phyloP scores from a whole-genome alignment of 2,888 invertebrate species.

The Pristionchus fissidentatus region DNA sequence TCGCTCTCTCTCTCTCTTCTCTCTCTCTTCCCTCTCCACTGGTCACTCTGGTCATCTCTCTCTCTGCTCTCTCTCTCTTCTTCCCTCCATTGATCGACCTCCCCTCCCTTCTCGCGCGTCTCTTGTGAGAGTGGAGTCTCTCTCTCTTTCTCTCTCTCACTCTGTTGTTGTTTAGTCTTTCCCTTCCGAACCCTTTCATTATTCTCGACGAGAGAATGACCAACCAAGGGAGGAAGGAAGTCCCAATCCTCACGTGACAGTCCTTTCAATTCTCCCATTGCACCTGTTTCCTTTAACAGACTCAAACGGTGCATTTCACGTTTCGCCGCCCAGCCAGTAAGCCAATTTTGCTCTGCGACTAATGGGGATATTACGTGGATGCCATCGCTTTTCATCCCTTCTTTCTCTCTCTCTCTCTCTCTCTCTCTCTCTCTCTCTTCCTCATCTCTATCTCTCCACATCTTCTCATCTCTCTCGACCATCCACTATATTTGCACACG shows the following conservation, averaged over 20 bases:
- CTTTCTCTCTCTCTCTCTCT: background rate
- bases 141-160: conserved; percentile 23
- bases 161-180: conserved; percentile 36
- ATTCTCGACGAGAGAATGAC: no score
- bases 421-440: background rate
- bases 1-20: background rate
- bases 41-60: conserved; percentile 31
- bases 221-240: no score
- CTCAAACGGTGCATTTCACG: no score
- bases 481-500: no score
- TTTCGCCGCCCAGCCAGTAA: no score
- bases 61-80: background rate
- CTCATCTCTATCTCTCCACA: background rate
- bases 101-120: conserved; percentile 25
- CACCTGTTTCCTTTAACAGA: no score
- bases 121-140: background rate
- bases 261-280: no score
- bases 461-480: background rate
- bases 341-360: conserved; percentile 22
- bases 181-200: no score
- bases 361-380: conserved; percentile 16
- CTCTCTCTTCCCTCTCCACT: background rate
- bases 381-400: background rate
- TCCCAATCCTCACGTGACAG: no score
- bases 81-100: conserved; percentile 48